These are phyloP conservation scores for Euschistus heros DNA, from an alignment of 1,140 invertebrate species.

Conservation along the genomic window DNA sequence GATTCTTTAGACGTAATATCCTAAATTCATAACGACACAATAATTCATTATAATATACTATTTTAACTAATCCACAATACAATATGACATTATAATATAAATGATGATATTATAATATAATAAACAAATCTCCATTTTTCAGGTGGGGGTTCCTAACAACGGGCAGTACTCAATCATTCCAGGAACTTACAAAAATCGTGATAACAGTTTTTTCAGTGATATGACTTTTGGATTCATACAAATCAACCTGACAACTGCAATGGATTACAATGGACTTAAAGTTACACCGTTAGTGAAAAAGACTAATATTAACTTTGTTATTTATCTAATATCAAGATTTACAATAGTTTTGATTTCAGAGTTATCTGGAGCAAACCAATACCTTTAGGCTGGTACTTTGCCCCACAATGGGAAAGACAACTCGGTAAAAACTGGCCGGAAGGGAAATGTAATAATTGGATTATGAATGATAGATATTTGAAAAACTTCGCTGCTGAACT, in stretches of 20 bases:
- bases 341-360: slow-evolving; percentile 36
- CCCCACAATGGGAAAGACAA: slow-evolving; percentile 68
- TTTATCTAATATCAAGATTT: background rate
- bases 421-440: slow-evolving; percentile 71
- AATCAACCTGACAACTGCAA: slow-evolving; percentile 67
- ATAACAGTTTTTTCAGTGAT: slow-evolving; percentile 53
- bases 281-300: slow-evolving; percentile 64
- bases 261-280: slow-evolving; percentile 51
- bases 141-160: slow-evolving; percentile 49
- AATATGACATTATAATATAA: too few species aligned
- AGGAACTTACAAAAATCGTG: slow-evolving; percentile 50
- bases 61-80: background rate
- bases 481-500: slow-evolving; percentile 78
- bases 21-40: too few species aligned
- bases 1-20: slow-evolving; percentile 39
- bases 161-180: slow-evolving; percentile 58
- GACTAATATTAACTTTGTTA: background rate
- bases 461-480: slow-evolving; percentile 70
- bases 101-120: too few species aligned
- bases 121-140: slow-evolving; percentile 18
- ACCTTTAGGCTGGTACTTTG: slow-evolving; percentile 86
- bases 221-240: slow-evolving; percentile 82
- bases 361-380: slow-evolving; percentile 82
- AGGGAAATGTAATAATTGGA: slow-evolving; percentile 76
- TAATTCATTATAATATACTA: background rate